Evolutionary conservation across 2,888 invertebrate species (phyloP).

Genomic region (Leucophora obtusa): DNA sequence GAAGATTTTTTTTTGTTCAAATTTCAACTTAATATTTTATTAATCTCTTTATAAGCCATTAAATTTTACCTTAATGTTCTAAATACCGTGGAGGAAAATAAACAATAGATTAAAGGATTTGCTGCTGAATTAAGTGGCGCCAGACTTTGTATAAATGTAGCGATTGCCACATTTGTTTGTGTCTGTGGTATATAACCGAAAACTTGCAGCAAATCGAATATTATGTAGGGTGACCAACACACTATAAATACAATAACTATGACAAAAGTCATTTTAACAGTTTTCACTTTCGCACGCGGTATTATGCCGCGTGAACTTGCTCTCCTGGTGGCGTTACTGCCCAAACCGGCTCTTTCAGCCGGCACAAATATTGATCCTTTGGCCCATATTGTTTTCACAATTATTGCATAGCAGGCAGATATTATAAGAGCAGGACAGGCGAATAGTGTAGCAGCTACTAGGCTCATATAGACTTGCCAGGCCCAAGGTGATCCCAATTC

Average conservation of each 20-base stretch:
- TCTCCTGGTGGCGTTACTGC: constrained; percentile 82
- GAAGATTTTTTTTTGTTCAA: not conserved
- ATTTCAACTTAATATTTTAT: too few relatives aligned
- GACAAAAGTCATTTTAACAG: constrained; percentile 97
- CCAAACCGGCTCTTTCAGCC: constrained; percentile 74
- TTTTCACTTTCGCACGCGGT: constrained; percentile 96
- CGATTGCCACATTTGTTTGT: constrained; percentile 89
- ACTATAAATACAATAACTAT: constrained; percentile 96
- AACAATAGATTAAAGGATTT: constrained; percentile 95
- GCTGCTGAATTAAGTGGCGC: constrained; percentile 96
- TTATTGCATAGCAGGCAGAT: constrained; percentile 92
- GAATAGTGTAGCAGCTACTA: constrained; percentile 90
- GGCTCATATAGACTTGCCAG: constrained; percentile 94
- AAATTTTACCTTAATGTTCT: constrained; percentile 86
- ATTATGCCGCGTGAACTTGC: constrained; percentile 95
- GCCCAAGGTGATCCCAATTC: constrained; percentile 86
- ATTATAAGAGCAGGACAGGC: constrained; percentile 92
- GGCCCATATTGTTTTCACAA: constrained; percentile 95
- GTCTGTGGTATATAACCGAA: constrained; percentile 89
- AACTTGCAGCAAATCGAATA: constrained; percentile 94
- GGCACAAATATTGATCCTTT: constrained; percentile 80
- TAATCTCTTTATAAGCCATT: not conserved
- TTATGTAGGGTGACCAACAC: constrained; percentile 97
- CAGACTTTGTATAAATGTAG: constrained; percentile 93
- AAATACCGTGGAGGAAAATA: constrained; percentile 94